Percentiles rank a stretch among this genome's conserved stretches.
Conservation (phyloP, 2,113 vertebrate species). For the Danio rerio region DNA sequence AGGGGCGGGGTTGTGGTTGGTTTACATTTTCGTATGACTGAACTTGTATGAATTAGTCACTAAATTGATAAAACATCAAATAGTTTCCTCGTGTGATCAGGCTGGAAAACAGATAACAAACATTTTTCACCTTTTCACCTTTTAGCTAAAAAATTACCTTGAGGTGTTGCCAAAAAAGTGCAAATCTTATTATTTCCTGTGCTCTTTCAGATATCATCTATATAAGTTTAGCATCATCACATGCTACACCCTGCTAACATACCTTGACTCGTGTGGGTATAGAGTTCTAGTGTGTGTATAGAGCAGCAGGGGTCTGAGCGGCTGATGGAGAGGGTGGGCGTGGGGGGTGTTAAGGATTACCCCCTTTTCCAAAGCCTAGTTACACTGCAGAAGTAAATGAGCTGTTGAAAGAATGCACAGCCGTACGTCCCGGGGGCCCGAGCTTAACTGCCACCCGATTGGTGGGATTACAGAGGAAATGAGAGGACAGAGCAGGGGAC, state of each 20-base stretch:
- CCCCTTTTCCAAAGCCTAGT: constrained; percentile 54
- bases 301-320: constrained; percentile 48
- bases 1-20: too few species aligned
- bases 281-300: background rate
- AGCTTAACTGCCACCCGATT: constrained; percentile 78
- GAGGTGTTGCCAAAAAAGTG: background rate
- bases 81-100: too few species aligned
- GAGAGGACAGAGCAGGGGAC: constrained; percentile 60
- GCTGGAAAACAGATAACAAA: background rate
- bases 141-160: constrained; percentile 28
- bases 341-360: constrained; percentile 53
- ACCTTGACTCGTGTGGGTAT: background rate
- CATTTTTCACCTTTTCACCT: background rate
- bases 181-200: background rate
- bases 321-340: constrained; percentile 39
- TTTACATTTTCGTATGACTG: too few species aligned
- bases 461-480: constrained; percentile 79
- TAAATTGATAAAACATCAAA: too few species aligned
- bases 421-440: constrained; percentile 65
- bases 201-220: background rate
- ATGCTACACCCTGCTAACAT: constrained; percentile 10
- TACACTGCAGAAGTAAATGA: constrained; percentile 62
- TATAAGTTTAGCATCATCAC: background rate
- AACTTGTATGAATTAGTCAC: too few species aligned
- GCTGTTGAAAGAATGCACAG: constrained; percentile 58